Evolutionary conservation across 92 coral and sea anemone species (phyloP).

Genomic region (Siderastrea radians): DNA sequence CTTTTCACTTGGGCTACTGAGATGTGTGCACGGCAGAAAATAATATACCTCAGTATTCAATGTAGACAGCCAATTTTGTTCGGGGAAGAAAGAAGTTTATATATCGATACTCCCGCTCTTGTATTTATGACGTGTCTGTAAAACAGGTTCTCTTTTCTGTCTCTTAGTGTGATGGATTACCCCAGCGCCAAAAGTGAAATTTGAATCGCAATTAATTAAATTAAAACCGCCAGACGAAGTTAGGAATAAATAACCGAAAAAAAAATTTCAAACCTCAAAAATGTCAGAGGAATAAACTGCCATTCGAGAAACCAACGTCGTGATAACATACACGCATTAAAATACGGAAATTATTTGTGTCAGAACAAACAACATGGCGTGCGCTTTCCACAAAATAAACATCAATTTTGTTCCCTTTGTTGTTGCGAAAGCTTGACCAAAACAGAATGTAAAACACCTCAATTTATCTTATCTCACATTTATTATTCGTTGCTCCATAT

Average conservation of each 20-base stretch:
- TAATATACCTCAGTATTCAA: too few species aligned
- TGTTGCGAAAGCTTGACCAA: not conserved
- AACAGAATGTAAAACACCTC: not conserved
- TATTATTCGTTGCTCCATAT: not conserved
- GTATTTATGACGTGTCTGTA: too few species aligned
- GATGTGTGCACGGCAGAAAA: too few species aligned
- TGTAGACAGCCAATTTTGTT: too few species aligned
- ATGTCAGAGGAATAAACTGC: too few species aligned
- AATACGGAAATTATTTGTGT: not conserved
- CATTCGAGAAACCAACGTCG: too few species aligned
- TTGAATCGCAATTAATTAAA: not conserved
- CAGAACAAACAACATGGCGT: not conserved
- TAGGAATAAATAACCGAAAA: not conserved
- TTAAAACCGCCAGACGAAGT: not conserved
- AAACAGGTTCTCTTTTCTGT: too few species aligned
- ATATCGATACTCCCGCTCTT: too few species aligned
- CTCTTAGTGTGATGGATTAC: too few species aligned
- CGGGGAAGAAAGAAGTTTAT: too few species aligned
- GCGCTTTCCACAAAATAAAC: not conserved
- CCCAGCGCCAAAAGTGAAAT: not conserved
- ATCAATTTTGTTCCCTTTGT: not conserved
- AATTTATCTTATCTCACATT: not conserved
- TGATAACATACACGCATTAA: not conserved
- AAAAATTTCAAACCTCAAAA: too few species aligned
- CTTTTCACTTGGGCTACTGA: too few species aligned